Evolutionary conservation across 2,888 invertebrate species (phyloP), one percentile per base, ranked within the genome.

Genomic region (Abrostola tripartita): DNA sequence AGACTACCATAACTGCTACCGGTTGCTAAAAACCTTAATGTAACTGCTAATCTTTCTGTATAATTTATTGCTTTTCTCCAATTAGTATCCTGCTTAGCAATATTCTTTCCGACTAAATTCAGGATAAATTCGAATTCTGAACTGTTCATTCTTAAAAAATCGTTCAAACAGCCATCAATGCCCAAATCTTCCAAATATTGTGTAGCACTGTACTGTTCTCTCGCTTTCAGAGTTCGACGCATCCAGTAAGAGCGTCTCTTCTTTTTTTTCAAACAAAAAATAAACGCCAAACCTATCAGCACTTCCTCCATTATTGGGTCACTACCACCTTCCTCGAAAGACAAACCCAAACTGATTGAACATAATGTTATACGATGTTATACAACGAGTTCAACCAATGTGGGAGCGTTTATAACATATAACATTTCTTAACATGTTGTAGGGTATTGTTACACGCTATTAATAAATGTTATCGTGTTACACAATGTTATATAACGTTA

Each of bases 1-100:
- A 80, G 74, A 71, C 79, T 78, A 67, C 59, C 66, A 71, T 78
- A 80, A 66, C 71, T 68, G 71, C 71, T 69, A 68, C 80, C 80
- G 65, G 68, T 76, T 73, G 77, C 76, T 60, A 79, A 74, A 77
- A 74, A 78, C 50, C 76, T 71, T 69, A 76, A 69, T 42, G 66
- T 71, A 56, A 75, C 62, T 38, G 70, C 71, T 55, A 76, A 57
- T 68, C 65, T 75, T 67, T 71, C 68, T 56, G 59, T 74, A 58
- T 58, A 10, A 41, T n/a, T 41, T 41, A 77, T 37, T 64, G 77
- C 54, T 68, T 73, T 67, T 66, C 77, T 67, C 60, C 65, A 69
- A n/a, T 40, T 60, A 47, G 69, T 70, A 60, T 65, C 63, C 64
- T 64, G 68, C 61, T 66, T 68, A 61, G 50, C 61, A 67, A 73